phyloP scores from a whole-genome alignment of 2,113 vertebrate species.

The Periophthalmus modestus region DNA sequence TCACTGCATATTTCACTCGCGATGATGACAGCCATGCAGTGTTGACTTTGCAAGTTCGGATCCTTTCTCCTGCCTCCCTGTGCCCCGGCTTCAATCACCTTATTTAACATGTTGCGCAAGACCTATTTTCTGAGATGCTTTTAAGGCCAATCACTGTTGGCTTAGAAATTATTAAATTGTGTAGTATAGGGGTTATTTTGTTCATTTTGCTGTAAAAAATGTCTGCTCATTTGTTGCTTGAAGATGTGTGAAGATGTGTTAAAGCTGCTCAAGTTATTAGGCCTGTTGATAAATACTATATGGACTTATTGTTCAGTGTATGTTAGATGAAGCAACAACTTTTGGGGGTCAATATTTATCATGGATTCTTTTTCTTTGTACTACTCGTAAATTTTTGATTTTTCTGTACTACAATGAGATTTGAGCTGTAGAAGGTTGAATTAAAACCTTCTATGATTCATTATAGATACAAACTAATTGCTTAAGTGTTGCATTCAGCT shows the following conservation, averaged over 20 bases:
- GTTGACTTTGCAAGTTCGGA: not conserved
- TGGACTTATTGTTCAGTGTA: too few species aligned
- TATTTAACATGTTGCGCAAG: not conserved
- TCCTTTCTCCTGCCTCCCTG: slow-evolving; percentile 8
- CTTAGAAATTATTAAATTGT: not conserved
- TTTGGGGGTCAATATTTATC: too few species aligned
- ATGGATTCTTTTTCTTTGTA: too few species aligned
- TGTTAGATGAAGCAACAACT: too few species aligned
- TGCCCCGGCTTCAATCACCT: not conserved
- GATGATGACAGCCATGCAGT: slow-evolving; percentile 3
- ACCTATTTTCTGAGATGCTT: not conserved
- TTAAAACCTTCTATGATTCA: too few species aligned
- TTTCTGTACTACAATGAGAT: too few species aligned
- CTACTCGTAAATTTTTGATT: too few species aligned
- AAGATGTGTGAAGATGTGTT: not conserved
- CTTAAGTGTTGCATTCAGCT: too few species aligned
- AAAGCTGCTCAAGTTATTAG: not conserved
- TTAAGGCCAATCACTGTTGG: not conserved
- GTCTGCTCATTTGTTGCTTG: not conserved
- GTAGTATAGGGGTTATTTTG: not conserved
- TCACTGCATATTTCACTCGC: not conserved
- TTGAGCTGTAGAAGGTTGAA: too few species aligned
- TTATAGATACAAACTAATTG: too few species aligned
- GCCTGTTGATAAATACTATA: not conserved
- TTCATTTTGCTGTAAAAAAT: not conserved